Evolutionary conservation across 2,797 vertebrate genomes (phyloP).

Genomic region (Protonibea diacanthus): DNA sequence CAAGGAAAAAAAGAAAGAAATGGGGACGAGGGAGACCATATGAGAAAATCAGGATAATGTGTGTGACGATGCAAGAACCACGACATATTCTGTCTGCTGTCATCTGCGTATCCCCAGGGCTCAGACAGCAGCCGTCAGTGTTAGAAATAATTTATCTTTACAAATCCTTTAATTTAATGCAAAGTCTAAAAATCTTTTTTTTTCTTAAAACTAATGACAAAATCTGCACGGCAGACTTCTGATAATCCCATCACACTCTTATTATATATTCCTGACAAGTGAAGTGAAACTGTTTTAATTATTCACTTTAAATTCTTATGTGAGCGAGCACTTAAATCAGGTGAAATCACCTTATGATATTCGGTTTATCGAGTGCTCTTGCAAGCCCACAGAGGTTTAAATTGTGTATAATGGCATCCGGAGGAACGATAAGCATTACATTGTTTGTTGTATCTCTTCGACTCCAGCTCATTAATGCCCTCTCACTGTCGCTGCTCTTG

Average conservation of each 20-base stretch:
- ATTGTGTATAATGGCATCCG: conserved; percentile 18
- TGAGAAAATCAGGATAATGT: conserved; percentile 49
- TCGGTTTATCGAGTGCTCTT: background rate
- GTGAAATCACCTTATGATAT: background rate
- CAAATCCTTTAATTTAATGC: conserved; percentile 31
- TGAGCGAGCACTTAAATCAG: background rate
- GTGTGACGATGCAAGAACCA: conserved; percentile 48
- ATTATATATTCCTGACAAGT: background rate
- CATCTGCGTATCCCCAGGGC: conserved; percentile 30
- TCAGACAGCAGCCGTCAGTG: conserved; percentile 16
- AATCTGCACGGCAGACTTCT: conserved; percentile 1
- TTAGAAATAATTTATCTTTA: conserved; percentile 32
- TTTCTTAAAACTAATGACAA: conserved; percentile 3
- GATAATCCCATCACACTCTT: background rate
- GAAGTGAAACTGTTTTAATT: background rate
- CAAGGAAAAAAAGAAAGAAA: conserved; percentile 20
- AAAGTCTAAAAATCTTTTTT: background rate
- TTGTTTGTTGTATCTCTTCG: conserved; percentile 35
- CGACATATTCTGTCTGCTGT: conserved; percentile 8
- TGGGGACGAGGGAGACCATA: conserved; percentile 30
- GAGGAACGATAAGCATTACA: conserved; percentile 18
- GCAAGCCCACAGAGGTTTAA: conserved; percentile 14
- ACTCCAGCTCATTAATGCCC: conserved; percentile 65
- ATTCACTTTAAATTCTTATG: background rate
- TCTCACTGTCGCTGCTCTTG: conserved; percentile 61